A percentile compares a stretch with the other conserved stretches of the same genome.
Conservation (phyloP, 2,888 invertebrate species). For the Uropetala carovei region DNA sequence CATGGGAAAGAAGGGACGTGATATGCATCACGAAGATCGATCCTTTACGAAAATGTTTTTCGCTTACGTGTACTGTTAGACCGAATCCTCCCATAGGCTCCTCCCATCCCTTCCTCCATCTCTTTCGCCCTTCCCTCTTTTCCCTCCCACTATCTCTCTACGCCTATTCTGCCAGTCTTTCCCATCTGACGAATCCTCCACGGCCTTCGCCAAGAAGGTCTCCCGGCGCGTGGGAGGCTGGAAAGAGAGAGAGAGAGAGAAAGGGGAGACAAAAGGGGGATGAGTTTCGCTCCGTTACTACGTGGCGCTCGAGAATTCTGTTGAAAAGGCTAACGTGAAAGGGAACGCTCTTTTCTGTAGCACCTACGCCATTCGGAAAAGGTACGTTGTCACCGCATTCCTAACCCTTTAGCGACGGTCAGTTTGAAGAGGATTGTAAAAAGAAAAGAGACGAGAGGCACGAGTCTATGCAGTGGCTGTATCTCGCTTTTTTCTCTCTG, state of each 20-base stretch:
- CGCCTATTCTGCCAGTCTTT: neutral
- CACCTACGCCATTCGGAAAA: neutral
- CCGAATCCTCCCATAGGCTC: neutral
- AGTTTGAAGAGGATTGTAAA: neutral
- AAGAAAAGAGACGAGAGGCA: neutral
- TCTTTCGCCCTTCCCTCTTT: neutral
- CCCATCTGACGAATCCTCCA: neutral
- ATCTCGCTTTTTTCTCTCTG: neutral
- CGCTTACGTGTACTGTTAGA: neutral
- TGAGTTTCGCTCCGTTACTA: conserved; percentile 14
- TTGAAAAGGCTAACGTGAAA: neutral
- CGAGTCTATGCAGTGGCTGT: neutral
- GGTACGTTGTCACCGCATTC: conserved; percentile 32
- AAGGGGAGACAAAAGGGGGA: neutral
- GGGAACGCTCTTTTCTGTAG: conserved; percentile 23
- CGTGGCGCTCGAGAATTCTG: conserved; percentile 28
- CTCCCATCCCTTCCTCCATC: neutral
- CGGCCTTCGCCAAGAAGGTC: conserved; percentile 43
- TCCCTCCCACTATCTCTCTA: neutral
- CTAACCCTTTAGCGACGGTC: conserved; percentile 45
- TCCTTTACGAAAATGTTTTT: neutral
- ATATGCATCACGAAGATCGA: neutral
- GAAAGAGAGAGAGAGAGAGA: neutral
- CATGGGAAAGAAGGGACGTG: neutral
- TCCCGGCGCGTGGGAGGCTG: conserved; percentile 44